Evolutionary conservation across 2,888 invertebrate species (phyloP), one percentile per base, ranked within the genome.

Genomic region (Mantis religiosa): DNA sequence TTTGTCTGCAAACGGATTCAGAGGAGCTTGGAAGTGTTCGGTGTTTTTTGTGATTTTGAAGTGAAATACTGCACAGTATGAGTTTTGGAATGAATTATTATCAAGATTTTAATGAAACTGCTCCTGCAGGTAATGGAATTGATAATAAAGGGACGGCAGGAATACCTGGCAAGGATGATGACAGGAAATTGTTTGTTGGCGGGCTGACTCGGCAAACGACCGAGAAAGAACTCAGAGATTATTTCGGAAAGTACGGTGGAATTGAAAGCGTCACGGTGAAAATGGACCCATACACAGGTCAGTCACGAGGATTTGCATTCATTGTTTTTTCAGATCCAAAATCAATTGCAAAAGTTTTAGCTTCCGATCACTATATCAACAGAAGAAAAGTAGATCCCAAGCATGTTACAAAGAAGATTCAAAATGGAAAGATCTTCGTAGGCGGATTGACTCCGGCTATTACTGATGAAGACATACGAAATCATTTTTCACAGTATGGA

Each of bases 241-340:
- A 96, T 92, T 95, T 96, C 92, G 93, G 94, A 91, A 95, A 95
- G 92, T 95, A 94, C 92, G 96, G 96, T 86, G 94, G 95, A 91
- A 95, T 96, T 90, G 94, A 94, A 91, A 95, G 95, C 92, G 94
- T 95, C 91, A 94, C 94, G 90, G 94, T 96, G 89, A 96, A 96
- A 93, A 95, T 95, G 92, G 95, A 96, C 92, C 94, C 94, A 34
- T 94, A 94, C 91, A 95, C 95, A 89, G 95, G 95, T 87, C 92
- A 95, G 90, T 95, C 95, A 81, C 93, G 96, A 91, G 96, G 96
- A 85, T 96, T 96, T 92, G 96, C 95, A 84, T 96, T 96, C 92
- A 95, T 96, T 92, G 94, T 95, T 87, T 96, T 96, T 92, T 93
- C 94, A 90, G 94, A 94, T 91, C 93, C 94, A 88, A 94, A 94